Evolutionary conservation across 1,140 invertebrate genomes (phyloP), one percentile per base, ranked within the genome.

Genomic region (Venustaconcha ellipsiformis): DNA sequence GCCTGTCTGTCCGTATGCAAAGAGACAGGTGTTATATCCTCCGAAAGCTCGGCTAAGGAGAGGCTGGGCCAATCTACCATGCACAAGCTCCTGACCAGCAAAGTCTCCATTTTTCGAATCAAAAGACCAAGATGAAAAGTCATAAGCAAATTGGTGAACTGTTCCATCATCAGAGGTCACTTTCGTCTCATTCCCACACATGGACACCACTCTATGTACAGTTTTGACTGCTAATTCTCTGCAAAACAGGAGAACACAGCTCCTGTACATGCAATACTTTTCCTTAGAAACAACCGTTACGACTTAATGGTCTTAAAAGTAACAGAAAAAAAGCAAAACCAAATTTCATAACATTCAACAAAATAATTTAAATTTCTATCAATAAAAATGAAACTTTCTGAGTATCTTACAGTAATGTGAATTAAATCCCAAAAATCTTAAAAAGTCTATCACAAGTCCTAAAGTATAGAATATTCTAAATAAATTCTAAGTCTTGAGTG

Each of bases 1-100:
- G 56, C 96, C 96, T 13, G 96, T 98, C 90, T 98, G 97, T 0
- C 97, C 97, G 90, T 99, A 99, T 5, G 97, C 97, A 93, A 98
- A 98, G 62, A 98, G 95, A 73, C 89, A 90, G 1, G 88, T 89
- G 71, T 90, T 90, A 78, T 90, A 90, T 30, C 89, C 89, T 69
- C 90, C 87, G 75, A 90, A 89, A 14, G 88, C 88, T 71, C 88
- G 89, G 1, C 78, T 86, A 23, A 90, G 78, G 26, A 90, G 79
- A 1, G 89, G 89, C 70, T 87, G 83, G 20, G 87, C 89, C 30
- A 90, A 81, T 3, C 72, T 68, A n/a, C 82, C 67, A 65, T 90
- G 90, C 12, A 90, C 87, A 15, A 76, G 73, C 60, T 85, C 85
- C 80, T 90, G 89, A 70, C 77, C 78, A 23, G 88, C 83, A 78